Base-by-base conservation (phyloP, 1,140 invertebrate genomes). In the Zeugodacus cucurbitae region DNA sequence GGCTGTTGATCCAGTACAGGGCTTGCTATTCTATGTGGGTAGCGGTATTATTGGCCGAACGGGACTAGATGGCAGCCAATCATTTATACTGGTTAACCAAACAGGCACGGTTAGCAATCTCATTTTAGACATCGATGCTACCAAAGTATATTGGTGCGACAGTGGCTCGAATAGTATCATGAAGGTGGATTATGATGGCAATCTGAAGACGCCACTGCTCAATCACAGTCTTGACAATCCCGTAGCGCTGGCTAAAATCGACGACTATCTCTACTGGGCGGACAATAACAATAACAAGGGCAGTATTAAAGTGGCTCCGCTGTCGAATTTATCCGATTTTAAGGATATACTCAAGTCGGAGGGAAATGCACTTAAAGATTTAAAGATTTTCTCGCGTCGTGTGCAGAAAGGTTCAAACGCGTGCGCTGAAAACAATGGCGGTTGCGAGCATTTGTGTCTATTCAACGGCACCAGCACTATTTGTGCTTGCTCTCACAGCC, bases 81-180 rank as follows among this genome's bases (percentile, higher is more conserved):
- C 89, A 0, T 93, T 93, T 58, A 85, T 93, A 0, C 29, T 93
- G 70, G 92, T 92, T 1, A 93, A 93, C 59, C 94, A 97, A 44
- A 94, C 93, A 6, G 92, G 95, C 1, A 91, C 97, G 8, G 95
- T 98, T 0, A 95, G 94, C 17, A 95, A 95, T 29, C 94, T 98
- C 7, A 95, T 97, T 0, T 91, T 98, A 14, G 97, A 98, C 92
- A 94, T 96, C 37, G 94, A 96, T 5, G 95, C 95, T 34, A 94
- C 94, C 86, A 96, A 96, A 88, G 94, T 99, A 5, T 99, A 99
- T 93, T 99, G 98, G 96, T 97, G 97, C 90, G 98, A 99, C 93
- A 96, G 96, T 0, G 96, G 97, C 90, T 89, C 90, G 0, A 89
- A 92, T 89, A 97, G 96, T 90, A 97, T 99, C 88, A 98, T 99